Percentiles rank a stretch among this genome's conserved stretches.
phyloP scores from a whole-genome alignment of 2,113 vertebrate species.

The Glaucidium brasilianum region DNA sequence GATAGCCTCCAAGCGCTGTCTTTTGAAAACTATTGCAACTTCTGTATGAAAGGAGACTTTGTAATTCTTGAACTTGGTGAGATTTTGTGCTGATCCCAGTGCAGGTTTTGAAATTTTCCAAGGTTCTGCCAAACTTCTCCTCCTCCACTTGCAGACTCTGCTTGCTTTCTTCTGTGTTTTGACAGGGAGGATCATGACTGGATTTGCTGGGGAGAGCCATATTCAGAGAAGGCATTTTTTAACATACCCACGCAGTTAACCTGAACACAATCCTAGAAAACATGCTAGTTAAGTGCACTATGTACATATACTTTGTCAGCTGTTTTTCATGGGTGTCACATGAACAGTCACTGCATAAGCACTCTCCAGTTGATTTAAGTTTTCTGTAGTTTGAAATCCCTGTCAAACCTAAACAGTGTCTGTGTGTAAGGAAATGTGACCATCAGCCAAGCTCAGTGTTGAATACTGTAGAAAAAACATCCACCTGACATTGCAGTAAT shows the following conservation, averaged over 20 bases:
- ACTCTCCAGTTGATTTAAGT: background rate
- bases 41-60: background rate
- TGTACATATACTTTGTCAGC: background rate
- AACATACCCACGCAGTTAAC: background rate
- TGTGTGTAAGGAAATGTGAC: background rate
- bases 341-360: background rate
- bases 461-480: background rate
- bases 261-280: background rate
- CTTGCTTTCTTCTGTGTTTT: background rate
- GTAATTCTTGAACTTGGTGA: background rate
- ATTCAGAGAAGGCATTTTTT: background rate
- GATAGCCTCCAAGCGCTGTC: background rate
- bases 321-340: background rate
- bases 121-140: background rate
- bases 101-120: background rate
- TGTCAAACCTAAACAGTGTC: background rate
- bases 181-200: background rate
- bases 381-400: conserved; percentile 7
- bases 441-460: background rate
- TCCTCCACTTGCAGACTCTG: background rate
- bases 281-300: background rate
- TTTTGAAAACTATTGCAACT: background rate
- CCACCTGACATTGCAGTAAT: background rate
- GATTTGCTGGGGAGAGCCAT: background rate
- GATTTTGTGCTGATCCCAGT: background rate